phyloP scores from a whole-genome alignment of 2,797 vertebrate species.

The Neomorphus geoffroyi region DNA sequence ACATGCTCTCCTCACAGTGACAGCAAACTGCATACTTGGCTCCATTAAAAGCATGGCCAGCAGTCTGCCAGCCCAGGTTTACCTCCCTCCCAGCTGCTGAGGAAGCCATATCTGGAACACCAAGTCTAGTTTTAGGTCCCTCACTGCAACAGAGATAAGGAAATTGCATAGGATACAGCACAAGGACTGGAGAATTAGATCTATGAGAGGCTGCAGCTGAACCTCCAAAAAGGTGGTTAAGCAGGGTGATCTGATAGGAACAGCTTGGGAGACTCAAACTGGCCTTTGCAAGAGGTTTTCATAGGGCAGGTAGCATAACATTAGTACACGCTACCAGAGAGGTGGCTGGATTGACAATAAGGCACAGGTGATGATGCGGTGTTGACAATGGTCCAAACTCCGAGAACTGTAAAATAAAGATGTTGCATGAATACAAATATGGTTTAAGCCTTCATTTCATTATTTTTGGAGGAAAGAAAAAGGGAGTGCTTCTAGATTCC shows the following conservation, averaged over 20 bases:
- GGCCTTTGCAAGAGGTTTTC: neutral
- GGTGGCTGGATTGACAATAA: neutral
- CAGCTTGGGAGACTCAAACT: neutral
- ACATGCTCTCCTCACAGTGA: neutral
- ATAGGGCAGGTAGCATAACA: accelerated
- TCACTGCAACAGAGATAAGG: neutral
- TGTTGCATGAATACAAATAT: neutral
- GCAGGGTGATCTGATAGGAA: neutral
- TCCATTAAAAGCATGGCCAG: neutral
- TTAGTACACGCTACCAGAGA: neutral
- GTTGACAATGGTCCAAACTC: neutral
- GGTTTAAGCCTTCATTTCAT: neutral
- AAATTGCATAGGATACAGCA: neutral
- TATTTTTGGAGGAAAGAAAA: neutral
- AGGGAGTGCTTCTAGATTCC: neutral
- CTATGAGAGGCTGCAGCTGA: neutral
- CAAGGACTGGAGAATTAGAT: neutral
- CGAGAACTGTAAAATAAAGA: neutral
- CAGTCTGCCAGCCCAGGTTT: too few relatives aligned
- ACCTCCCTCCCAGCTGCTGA: neutral
- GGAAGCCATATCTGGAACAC: neutral
- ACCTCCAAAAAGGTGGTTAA: neutral
- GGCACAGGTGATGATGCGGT: neutral
- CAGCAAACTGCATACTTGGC: neutral
- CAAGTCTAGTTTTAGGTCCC: neutral